Conservation (phyloP, 2,888 invertebrate genomes). For the Nasonovia ribisnigri region DNA sequence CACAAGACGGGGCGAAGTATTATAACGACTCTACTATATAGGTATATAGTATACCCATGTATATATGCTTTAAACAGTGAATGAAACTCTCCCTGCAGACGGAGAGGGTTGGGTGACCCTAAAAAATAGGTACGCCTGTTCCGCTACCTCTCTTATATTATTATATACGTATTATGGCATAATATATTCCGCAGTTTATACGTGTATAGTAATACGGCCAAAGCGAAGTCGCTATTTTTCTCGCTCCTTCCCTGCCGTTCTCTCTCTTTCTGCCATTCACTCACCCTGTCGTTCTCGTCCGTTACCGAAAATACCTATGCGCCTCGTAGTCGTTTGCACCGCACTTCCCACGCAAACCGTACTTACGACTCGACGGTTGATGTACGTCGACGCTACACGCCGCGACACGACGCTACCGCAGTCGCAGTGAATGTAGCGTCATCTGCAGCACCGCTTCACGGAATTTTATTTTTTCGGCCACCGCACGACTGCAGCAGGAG, state of each 20-base stretch:
- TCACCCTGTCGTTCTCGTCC: neutral
- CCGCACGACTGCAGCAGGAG: neutral
- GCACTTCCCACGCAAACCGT: neutral
- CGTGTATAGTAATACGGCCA: neutral
- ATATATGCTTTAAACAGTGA: neutral
- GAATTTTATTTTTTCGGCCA: neutral
- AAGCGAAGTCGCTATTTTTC: neutral
- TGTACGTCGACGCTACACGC: neutral
- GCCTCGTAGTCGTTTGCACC: neutral
- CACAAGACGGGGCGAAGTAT: neutral
- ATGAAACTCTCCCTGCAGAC: neutral
- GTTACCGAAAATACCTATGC: slow-evolving; percentile 14
- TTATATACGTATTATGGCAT: neutral
- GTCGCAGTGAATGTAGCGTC: neutral
- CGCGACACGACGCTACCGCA: neutral
- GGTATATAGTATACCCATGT: no score
- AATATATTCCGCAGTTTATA: neutral
- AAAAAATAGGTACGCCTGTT: neutral
- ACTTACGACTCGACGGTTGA: neutral
- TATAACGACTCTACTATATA: neutral
- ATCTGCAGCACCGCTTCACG: neutral
- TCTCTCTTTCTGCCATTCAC: neutral
- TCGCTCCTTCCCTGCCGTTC: neutral
- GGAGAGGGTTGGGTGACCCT: neutral
- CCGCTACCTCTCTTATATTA: neutral